These are phyloP conservation scores for Nomada fabriciana DNA, from an alignment of 2,888 invertebrate species.

Conservation along the genomic window DNA sequence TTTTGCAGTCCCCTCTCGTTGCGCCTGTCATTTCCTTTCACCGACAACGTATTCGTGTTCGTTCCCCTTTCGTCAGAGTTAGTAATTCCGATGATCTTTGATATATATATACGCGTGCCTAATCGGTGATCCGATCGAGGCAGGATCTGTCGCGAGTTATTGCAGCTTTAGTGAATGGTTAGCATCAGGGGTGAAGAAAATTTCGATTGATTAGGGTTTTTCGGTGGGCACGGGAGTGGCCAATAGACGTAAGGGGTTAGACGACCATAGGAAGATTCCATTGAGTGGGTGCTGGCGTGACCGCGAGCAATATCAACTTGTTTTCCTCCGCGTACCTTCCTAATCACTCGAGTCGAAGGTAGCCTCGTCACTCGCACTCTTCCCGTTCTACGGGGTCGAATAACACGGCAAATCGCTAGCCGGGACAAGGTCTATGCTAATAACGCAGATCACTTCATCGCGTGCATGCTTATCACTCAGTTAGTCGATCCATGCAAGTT, in stretches of 20 bases:
- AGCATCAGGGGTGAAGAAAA: neutral
- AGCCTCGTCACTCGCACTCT: conserved; percentile 50
- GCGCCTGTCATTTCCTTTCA: conserved; percentile 31
- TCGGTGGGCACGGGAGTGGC: neutral
- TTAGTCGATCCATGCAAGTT: conserved; percentile 54
- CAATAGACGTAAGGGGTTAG: neutral
- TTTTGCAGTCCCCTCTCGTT: conserved; percentile 5
- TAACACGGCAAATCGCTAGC: conserved; percentile 68
- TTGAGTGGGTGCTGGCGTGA: conserved; percentile 74
- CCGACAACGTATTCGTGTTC: neutral
- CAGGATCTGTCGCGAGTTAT: conserved; percentile 35
- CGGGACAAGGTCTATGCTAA: conserved; percentile 83
- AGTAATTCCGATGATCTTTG: neutral
- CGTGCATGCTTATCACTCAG: conserved; percentile 79
- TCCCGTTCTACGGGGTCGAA: conserved; percentile 64
- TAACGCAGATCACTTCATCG: conserved; percentile 81
- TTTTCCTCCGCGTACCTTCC: conserved; percentile 29
- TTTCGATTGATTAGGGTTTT: neutral
- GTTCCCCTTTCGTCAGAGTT: neutral
- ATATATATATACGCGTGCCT: neutral
- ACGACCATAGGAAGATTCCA: conserved; percentile 23
- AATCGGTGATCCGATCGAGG: conserved; percentile 12
- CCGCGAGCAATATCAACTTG: conserved; percentile 76
- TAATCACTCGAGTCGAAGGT: conserved; percentile 50
- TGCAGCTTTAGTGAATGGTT: conserved; percentile 37